Percentiles rank a stretch among this genome's conserved stretches.
Evolutionary conservation across 2,797 vertebrate genomes (phyloP).

Genomic region (Spinus pinus): DNA sequence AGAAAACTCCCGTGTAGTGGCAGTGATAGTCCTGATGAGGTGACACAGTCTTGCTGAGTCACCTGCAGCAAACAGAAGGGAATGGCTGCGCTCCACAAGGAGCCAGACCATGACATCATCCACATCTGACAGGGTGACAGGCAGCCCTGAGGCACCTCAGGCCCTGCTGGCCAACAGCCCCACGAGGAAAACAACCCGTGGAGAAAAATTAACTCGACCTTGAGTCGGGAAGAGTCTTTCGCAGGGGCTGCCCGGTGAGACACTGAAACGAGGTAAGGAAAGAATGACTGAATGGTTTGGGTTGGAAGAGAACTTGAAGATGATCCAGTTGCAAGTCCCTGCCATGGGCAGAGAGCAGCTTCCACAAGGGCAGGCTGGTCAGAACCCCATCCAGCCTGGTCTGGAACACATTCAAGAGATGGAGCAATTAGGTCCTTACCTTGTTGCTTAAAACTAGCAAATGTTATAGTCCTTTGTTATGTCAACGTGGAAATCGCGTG

Average conservation of each 20-base stretch:
- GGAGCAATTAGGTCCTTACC: background rate
- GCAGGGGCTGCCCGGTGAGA: accelerated
- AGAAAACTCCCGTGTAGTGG: background rate
- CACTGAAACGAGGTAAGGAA: accelerated
- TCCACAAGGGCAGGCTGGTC: background rate
- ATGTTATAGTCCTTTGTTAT: background rate
- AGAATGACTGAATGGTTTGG: background rate
- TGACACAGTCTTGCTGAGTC: background rate
- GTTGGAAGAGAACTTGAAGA: background rate
- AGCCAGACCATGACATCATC: background rate
- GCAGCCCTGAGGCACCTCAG: background rate
- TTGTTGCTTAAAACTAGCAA: background rate
- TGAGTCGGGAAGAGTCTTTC: background rate
- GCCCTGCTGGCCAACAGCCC: background rate
- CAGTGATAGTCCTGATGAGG: background rate
- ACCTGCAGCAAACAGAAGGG: background rate
- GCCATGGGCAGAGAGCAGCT: background rate
- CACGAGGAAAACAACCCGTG: background rate
- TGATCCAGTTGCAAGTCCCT: background rate
- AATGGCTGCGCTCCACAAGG: background rate
- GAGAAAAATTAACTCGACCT: background rate
- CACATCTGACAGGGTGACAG: background rate
- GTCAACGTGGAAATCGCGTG: background rate
- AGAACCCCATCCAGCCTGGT: background rate
- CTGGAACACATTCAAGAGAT: background rate